Evolutionary conservation across 2,797 vertebrate genomes (phyloP).

Genomic region (Parauchenoglanis punctatus): DNA sequence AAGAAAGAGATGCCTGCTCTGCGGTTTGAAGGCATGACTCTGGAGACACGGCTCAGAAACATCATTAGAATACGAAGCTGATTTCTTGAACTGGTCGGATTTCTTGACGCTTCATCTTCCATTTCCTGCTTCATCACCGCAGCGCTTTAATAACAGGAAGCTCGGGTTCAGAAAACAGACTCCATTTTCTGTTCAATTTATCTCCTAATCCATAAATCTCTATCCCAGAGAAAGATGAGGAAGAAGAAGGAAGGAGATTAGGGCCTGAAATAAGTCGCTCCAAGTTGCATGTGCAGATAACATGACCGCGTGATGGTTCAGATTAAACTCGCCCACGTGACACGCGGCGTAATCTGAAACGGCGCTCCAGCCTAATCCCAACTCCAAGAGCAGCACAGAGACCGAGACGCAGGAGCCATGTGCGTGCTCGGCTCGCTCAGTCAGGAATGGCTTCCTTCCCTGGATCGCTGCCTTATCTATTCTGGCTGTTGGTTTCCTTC

Average conservation of each 20-base stretch:
- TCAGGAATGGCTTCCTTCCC: conserved; percentile 28
- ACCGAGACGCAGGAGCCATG: conserved; percentile 15
- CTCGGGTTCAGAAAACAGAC: conserved; percentile 49
- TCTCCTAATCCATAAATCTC: conserved; percentile 60
- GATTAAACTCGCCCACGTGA: conserved; percentile 51
- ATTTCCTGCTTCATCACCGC: not conserved
- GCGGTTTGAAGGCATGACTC: not conserved
- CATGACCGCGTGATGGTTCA: conserved; percentile 23
- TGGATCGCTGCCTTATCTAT: conserved; percentile 30
- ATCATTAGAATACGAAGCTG: not conserved
- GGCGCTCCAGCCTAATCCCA: not conserved
- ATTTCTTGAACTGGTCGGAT: not conserved
- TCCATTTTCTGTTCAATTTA: conserved; percentile 53
- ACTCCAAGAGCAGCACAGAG: conserved; percentile 20
- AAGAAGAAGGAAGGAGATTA: conserved; percentile 53
- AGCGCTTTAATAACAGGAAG: conserved; percentile 45
- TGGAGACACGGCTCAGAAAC: not conserved
- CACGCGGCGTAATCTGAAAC: conserved; percentile 20
- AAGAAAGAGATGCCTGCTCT: not conserved
- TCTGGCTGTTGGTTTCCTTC: conserved; percentile 37
- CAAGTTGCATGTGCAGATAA: not conserved
- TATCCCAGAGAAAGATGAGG: conserved; percentile 41
- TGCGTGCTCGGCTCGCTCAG: conserved; percentile 25
- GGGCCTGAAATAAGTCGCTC: conserved; percentile 48
- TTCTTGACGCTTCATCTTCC: conserved; percentile 13